A percentile compares a stretch with the other conserved stretches of the same genome.
Conservation (phyloP, 2,113 vertebrate genomes). For the Chrysochloris asiatica region DNA sequence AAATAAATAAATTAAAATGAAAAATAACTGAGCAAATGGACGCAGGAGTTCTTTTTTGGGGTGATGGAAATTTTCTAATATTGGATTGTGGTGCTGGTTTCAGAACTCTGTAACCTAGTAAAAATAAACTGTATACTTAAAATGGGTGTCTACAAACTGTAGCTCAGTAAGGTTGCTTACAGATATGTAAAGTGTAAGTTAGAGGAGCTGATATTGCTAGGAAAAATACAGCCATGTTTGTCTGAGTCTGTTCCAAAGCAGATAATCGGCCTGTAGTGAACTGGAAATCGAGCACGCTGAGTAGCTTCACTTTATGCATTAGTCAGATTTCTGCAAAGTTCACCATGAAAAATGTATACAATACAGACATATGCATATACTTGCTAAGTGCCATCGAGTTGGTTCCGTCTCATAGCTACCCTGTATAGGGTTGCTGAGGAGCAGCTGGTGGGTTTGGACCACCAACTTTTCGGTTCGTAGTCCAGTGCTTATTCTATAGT, state of each 20-base stretch:
- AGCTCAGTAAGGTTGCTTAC: constrained; percentile 22
- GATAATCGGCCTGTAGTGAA: neutral
- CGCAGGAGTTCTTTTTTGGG: neutral
- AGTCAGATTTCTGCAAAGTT: constrained; percentile 33
- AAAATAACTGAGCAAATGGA: constrained; percentile 39
- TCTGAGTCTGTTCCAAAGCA: neutral
- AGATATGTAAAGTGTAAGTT: neutral
- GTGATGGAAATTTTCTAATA: constrained; percentile 20
- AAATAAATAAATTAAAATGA: constrained; percentile 42
- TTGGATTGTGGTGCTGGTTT: neutral
- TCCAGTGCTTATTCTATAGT: no score
- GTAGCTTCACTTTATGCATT: neutral
- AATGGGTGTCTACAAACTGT: constrained; percentile 1
- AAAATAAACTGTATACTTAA: constrained; percentile 32
- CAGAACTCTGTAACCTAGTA: neutral
- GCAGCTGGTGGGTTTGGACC: no score
- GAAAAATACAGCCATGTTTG: constrained; percentile 31
- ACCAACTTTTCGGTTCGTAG: no score
- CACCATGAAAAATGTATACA: constrained; percentile 32
- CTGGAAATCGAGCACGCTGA: neutral
- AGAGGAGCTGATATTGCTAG: constrained; percentile 2
- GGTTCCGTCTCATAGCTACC: no score
- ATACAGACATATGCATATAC: neutral
- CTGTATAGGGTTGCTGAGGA: no score
- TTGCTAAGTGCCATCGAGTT: no score